Evolutionary conservation across 1,140 invertebrate genomes (phyloP), one percentile per base, ranked within the genome.

Genomic region (Apis cerana): DNA sequence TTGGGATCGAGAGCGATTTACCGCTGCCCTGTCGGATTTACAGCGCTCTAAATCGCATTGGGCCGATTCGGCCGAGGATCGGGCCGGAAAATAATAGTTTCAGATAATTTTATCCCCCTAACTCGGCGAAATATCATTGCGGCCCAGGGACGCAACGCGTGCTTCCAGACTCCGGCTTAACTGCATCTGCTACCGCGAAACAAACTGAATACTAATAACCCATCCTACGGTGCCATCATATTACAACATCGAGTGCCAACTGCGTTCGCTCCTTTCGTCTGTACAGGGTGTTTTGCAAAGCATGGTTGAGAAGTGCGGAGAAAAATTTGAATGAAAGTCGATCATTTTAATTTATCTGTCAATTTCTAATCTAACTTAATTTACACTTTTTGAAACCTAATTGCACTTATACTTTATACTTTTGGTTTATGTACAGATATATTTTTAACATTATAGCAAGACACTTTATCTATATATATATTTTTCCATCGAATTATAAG

Each of bases 171-270:
- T 43, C 33, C 80, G 83, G 85, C 85, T 85, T 90, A 90, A 91
- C 86, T 91, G 87, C 90, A 91, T 91, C 90, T 91, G 91, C 68
- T 81, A 81, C 87, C 83, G 77, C 74, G 86, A 85, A 90, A 91
- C 90, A 90, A 91, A 90, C 90, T 86, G 91, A 91, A 91, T 91
- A 91, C 89, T 91, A 91, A 91, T 88, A 90, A 89, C 85, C 33
- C 76, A 75, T 67, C 68, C 80, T 52, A 33, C 65, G 48, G 33
- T 43, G 80, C 78, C 72, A 83, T 80, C 80, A 72, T 82, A 85
- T 79, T 82, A 80, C 75, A 75, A 68, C 83, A 89, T 89, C 79
- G 89, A 90, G 83, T 83, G 80, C 80, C 83, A 90, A 90, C 82
- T 84, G 83, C 68, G 86, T 64, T 56, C 83, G 70, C 12, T 19